These are phyloP conservation scores for Indri indri DNA, from an alignment of 2,113 vertebrate genomes.

Conservation along the genomic window DNA sequence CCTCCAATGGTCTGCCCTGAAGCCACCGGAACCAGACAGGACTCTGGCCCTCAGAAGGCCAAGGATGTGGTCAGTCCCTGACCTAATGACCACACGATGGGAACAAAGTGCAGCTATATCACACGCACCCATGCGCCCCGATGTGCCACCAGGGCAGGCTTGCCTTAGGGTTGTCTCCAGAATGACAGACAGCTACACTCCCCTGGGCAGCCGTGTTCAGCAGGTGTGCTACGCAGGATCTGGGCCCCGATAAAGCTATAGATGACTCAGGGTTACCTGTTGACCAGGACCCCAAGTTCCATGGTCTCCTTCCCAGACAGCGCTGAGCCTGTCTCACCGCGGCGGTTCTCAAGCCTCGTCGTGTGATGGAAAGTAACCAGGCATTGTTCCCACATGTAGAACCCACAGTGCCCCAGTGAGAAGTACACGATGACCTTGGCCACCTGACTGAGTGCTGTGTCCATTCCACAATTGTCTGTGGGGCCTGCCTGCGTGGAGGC, in stretches of 20 bases:
- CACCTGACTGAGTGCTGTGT: not conserved
- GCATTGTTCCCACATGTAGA: not conserved
- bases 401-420: too few species aligned
- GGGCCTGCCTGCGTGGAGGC: not conserved
- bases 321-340: not conserved
- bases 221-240: not conserved
- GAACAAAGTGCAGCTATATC: not conserved
- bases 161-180: not conserved
- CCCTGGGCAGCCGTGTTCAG: not conserved
- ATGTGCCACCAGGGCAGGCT: fast-evolving
- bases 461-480: not conserved
- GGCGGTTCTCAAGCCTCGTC: not conserved
- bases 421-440: too few species aligned
- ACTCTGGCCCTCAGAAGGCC: not conserved
- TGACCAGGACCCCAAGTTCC: not conserved
- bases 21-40: not conserved
- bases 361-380: fast-evolving
- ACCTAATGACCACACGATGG: not conserved
- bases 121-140: not conserved
- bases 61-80: not conserved
- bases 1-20: not conserved
- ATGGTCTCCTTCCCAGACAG: not conserved
- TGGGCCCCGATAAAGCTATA: not conserved
- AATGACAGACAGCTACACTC: fast-evolving
- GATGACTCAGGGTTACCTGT: not conserved